phyloP scores from a whole-genome alignment of 2,888 invertebrate genomes.

The Stenodema calcarata region DNA sequence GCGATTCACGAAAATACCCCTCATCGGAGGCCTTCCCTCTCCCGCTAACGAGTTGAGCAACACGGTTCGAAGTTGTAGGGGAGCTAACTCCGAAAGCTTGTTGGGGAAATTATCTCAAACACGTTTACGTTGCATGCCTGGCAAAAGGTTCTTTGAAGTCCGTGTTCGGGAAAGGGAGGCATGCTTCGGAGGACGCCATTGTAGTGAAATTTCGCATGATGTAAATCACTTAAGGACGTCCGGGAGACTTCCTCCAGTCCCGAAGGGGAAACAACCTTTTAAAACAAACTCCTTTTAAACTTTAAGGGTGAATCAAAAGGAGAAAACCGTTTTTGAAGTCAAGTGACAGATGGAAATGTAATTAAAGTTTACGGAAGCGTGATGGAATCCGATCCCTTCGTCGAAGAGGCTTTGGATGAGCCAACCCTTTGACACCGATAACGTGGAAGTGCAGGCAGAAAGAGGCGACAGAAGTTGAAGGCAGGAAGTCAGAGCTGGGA shows the following conservation, averaged over 20 bases:
- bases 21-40: neutral
- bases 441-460: constrained; percentile 9
- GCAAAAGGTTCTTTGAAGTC: constrained; percentile 23
- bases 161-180: neutral
- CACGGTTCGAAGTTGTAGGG: constrained; percentile 34
- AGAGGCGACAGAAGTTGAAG: neutral
- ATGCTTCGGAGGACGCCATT: neutral
- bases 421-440: constrained; percentile 25
- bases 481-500: neutral
- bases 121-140: constrained; percentile 32
- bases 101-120: constrained; percentile 34
- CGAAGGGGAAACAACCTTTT: constrained; percentile 7
- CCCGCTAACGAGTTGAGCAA: constrained; percentile 38
- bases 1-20: constrained; percentile 25
- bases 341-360: constrained; percentile 46
- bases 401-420: constrained; percentile 4
- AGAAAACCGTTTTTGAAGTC: constrained; percentile 23
- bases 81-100: constrained; percentile 20
- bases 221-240: constrained; percentile 27
- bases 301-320: neutral
- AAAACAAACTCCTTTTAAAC: constrained; percentile 31
- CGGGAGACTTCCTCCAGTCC: neutral
- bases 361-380: constrained; percentile 46
- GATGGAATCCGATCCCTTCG: constrained; percentile 21
- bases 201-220: constrained; percentile 34